Base-by-base conservation (phyloP, 1,140 invertebrate genomes). In the Parasteatoda tepidariorum region DNA sequence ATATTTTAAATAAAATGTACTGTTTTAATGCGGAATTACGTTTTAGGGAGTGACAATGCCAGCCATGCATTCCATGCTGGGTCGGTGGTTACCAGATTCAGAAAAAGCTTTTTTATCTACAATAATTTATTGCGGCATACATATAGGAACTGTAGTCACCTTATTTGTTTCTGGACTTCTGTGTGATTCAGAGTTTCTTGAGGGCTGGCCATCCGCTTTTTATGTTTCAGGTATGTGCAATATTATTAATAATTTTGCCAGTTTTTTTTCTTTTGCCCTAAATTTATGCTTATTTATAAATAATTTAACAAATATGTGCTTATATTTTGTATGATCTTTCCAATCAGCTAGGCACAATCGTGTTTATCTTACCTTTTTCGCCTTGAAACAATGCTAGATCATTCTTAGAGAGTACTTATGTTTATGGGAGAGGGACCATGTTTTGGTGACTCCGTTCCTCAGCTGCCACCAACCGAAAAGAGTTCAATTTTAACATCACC, bases 141-240 rank as follows among this genome's bases (percentile, higher is more conserved):
- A 94, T 88, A 92, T 94, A 2, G 95, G 95, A 24, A 95, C 94
- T 0, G 94, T 96, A 0, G 91, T 95, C 18, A 92, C 94, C 0
- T 93, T 95, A 92, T 93, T 94, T 0, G 87, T 94, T 0, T 93
- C 93, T 55, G 94, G 94, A 0, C 87, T 93, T 26, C 89, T 96
- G 70, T 93, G 94, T 0, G 89, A 93, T 11, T 34, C 55, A 6
- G 30, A 34, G 2, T 67, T 73, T 28, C 88, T 92, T 57, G 91
- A 93, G 26, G 95, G 95, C 5, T 98, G 96, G 96, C 91, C 93
- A 0, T 94, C 93, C 26, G 93, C 97, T 22, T 98, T 97, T 88
- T 98, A 97, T 87, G 92, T 96, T 0, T 96, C 95, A 88, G 95
- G 95, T 92, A 91, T 91, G 73, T 34, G 11, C 34, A 7, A 61